Evolutionary conservation across 92 coral and sea anemone species (phyloP).

Genomic region (Siderastrea siderea): DNA sequence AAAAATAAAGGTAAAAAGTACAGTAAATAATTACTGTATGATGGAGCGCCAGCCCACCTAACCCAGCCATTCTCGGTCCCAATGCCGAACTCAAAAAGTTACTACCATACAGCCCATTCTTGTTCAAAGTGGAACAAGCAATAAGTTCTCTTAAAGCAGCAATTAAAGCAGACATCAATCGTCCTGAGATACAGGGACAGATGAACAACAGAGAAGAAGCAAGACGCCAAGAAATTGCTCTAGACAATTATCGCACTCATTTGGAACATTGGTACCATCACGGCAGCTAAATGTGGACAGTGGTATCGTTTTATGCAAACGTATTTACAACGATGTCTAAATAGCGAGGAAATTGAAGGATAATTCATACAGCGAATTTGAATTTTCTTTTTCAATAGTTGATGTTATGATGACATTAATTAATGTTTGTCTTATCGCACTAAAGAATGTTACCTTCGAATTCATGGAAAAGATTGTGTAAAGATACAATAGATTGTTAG

Average conservation of each 20-base stretch:
- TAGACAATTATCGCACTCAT: slow-evolving; percentile 44
- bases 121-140: slow-evolving; percentile 71
- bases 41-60: slow-evolving; percentile 49
- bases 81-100: slow-evolving; percentile 42
- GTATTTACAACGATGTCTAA: slow-evolving; percentile 39
- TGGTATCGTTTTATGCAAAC: slow-evolving; percentile 52
- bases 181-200: slow-evolving; percentile 60
- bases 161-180: slow-evolving; percentile 64
- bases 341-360: slow-evolving; percentile 27
- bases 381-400: slow-evolving; percentile 22
- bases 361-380: slow-evolving; percentile 19
- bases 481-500: slow-evolving; percentile 45
- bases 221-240: slow-evolving; percentile 54
- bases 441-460: slow-evolving; percentile 45
- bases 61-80: slow-evolving; percentile 47
- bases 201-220: slow-evolving; percentile 78
- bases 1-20: too few relatives aligned
- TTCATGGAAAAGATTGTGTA: slow-evolving; percentile 55
- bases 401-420: slow-evolving; percentile 14
- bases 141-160: slow-evolving; percentile 67
- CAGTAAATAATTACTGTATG: background rate
- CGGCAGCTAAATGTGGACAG: slow-evolving; percentile 20
- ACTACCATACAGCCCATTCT: slow-evolving; percentile 60
- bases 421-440: slow-evolving; percentile 28
- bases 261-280: slow-evolving; percentile 22